phyloP scores from a whole-genome alignment of 2,113 vertebrate genomes.

The Dicaeum eximium region DNA sequence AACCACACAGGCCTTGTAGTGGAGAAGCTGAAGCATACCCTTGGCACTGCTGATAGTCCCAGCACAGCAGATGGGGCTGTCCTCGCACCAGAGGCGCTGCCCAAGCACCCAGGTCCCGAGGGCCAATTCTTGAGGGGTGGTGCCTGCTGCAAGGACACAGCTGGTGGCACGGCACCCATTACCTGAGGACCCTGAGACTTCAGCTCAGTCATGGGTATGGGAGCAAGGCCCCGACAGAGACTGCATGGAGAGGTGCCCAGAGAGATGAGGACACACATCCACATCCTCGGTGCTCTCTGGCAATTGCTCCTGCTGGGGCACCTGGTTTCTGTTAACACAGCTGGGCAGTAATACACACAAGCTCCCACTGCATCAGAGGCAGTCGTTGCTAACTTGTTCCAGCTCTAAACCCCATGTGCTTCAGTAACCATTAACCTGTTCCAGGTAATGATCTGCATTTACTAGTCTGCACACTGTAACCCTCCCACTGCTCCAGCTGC shows the following conservation, averaged over 20 bases:
- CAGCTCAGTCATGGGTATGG: not conserved
- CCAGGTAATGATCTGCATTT: slow-evolving; percentile 24
- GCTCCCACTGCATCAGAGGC: not conserved
- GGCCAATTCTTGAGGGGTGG: rapidly evolving
- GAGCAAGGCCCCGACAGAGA: not conserved
- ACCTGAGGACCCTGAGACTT: not conserved
- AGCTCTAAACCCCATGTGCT: slow-evolving; percentile 25
- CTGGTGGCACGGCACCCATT: not conserved
- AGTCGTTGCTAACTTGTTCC: slow-evolving; percentile 4
- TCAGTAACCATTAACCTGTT: slow-evolving; percentile 28
- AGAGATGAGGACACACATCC: not conserved
- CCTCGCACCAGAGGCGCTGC: rapidly evolving
- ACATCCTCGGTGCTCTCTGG: not conserved
- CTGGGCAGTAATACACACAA: not conserved
- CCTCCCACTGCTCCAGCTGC: not conserved
- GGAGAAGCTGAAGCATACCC: not conserved
- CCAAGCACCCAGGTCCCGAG: not conserved
- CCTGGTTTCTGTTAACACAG: not conserved
- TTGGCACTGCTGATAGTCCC: not conserved
- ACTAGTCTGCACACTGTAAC: not conserved
- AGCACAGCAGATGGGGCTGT: not conserved
- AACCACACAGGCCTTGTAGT: not conserved
- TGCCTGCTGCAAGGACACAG: not conserved
- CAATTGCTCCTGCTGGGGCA: not conserved
- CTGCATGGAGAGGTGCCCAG: rapidly evolving